A percentile compares a stretch with the other conserved stretches of the same genome.
Conservation (phyloP, 92 coral and sea anemone genomes). For the Actinernus sp. region DNA sequence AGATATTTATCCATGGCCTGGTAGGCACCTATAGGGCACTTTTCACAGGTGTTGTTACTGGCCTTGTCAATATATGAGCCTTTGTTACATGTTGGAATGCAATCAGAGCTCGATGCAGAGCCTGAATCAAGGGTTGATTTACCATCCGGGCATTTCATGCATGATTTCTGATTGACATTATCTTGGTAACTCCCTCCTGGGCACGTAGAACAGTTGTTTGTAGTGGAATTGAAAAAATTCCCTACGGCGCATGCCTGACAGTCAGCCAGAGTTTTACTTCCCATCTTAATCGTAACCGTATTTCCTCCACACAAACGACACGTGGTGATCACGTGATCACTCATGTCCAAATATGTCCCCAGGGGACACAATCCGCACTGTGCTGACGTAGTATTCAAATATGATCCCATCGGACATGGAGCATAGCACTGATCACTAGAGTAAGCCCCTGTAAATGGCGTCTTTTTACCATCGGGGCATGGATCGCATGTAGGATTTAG, state of each 20-base stretch:
- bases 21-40: constrained; percentile 48
- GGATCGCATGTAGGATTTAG: constrained; percentile 45
- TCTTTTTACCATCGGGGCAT: constrained; percentile 57
- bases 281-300: constrained; percentile 32
- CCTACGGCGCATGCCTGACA: constrained; percentile 61
- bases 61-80: constrained; percentile 14
- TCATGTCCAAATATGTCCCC: constrained; percentile 53
- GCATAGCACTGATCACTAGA: constrained; percentile 42
- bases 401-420: constrained; percentile 66
- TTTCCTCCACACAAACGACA: constrained; percentile 48
- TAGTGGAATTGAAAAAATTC: constrained; percentile 26
- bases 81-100: constrained; percentile 12
- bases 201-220: constrained; percentile 41
- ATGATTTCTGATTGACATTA: constrained; percentile 32
- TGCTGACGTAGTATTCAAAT: constrained; percentile 5
- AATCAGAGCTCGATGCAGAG: constrained; percentile 19
- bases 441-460: constrained; percentile 54
- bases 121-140: constrained; percentile 39
- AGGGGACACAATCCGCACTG: constrained; percentile 47
- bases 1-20: constrained; percentile 24
- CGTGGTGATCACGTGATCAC: constrained; percentile 21
- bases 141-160: constrained; percentile 42
- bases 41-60: constrained; percentile 9
- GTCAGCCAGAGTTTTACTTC: constrained; percentile 24
- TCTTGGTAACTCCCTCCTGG: constrained; percentile 63